Evolutionary conservation across 1,140 invertebrate species (phyloP), one percentile per base, ranked within the genome.

Genomic region (Venturia canescens): DNA sequence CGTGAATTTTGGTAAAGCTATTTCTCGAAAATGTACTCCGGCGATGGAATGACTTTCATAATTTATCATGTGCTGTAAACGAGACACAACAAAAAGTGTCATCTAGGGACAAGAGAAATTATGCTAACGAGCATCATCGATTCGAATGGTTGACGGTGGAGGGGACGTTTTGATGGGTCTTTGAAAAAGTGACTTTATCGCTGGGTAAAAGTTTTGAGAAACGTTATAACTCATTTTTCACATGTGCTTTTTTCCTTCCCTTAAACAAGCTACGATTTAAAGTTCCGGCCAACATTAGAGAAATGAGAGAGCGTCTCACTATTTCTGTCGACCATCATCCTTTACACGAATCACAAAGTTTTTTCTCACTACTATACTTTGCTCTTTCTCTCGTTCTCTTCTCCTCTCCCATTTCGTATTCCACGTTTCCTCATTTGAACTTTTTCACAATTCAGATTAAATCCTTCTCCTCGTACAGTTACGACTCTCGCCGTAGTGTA

Each of bases 341-440:
- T 63, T 29, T 69, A 69, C 21, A 31, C 66, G n/a, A 31, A 29
- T 69, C 66, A 31, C 66, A 29, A 27, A 69, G 66, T 69, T 72
- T 79, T 74, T 48, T 34, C 53, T 66, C 77, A 29, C 57, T 21
- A 27, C 80, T 70, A 11, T 27, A 27, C 60, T 38, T 66, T 66
- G 67, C 74, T 53, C 78, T 60, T 13, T 5, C 76, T 48, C 7
- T 18, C n/a, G 16, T n/a, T n/a, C 26, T 67, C 69, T 72, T 70
- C 81, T 78, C 80, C 60, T 34, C 76, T 29, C 50, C 34, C 63
- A 34, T 67, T 29, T 70, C 38, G 21, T 69, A 29, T 44, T 76
- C 31, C 60, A 79, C 81, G 70, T 78, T 86, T 87, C 83, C n/a
- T n/a, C 86, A 86, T 84, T 87, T 87, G 81, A 85, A 87, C 84